Conservation (phyloP, 2,888 invertebrate genomes). For the Allophyes oxyacanthae region DNA sequence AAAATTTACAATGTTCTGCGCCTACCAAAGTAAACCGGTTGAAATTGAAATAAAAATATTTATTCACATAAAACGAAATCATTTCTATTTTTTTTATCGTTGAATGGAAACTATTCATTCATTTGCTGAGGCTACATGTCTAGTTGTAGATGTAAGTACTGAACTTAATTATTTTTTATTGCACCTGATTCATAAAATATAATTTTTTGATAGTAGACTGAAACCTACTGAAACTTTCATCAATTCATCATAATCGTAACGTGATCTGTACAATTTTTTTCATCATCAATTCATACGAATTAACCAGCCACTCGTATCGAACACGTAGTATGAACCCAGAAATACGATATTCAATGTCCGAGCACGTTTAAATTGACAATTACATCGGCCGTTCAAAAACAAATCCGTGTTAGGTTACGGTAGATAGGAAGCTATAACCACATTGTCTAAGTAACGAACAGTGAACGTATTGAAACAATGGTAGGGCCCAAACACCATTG, state of each 20-base stretch:
- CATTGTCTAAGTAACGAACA: slow-evolving; percentile 63
- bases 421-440: slow-evolving; percentile 71
- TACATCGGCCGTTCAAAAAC: slow-evolving; percentile 57
- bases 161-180: too few species aligned
- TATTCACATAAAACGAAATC: too few species aligned
- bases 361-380: slow-evolving; percentile 52
- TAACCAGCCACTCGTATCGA: slow-evolving; percentile 11
- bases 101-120: too few species aligned
- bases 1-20: slow-evolving; percentile 28
- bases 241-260: background rate
- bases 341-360: slow-evolving; percentile 15
- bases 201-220: background rate
- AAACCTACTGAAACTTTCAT: slow-evolving; percentile 3
- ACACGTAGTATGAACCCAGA: slow-evolving; percentile 27
- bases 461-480: slow-evolving; percentile 53
- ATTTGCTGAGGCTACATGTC: too few species aligned
- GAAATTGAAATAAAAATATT: too few species aligned
- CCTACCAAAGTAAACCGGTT: slow-evolving; percentile 24
- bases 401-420: slow-evolving; percentile 71
- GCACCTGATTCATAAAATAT: too few species aligned
- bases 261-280: slow-evolving; percentile 3
- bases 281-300: background rate
- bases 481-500: slow-evolving; percentile 32
- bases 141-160: too few species aligned
- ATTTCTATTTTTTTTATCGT: too few species aligned